These are phyloP conservation scores for Nematolebias whitei DNA, from an alignment of 2,113 vertebrate genomes.

Conservation along the genomic window DNA sequence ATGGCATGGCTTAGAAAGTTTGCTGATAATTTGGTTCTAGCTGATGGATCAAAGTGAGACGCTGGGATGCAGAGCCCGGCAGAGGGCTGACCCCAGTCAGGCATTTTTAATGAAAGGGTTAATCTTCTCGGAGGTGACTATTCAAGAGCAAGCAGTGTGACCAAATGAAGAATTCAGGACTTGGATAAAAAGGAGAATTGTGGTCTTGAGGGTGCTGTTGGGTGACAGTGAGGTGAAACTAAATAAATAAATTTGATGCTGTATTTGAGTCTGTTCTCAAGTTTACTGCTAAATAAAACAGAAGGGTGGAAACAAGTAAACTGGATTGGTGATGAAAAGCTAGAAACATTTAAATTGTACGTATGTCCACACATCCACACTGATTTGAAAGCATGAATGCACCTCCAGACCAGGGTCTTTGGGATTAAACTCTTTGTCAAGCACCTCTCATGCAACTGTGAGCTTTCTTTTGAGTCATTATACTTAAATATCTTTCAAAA, in stretches of 20 bases:
- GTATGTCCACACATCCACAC: constrained; percentile 3
- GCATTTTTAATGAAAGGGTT: constrained; percentile 99
- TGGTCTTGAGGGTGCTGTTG: constrained; percentile 78
- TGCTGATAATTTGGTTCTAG: constrained; percentile 99
- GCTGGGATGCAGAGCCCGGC: constrained; percentile 86
- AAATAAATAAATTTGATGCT: constrained; percentile 68
- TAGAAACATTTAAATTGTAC: background rate
- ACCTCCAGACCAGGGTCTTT: constrained; percentile 43
- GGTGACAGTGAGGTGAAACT: constrained; percentile 89
- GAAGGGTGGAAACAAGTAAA: constrained; percentile 27
- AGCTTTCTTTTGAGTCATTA: constrained; percentile 74
- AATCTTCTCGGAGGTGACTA: constrained; percentile 99
- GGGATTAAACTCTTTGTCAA: constrained; percentile 71
- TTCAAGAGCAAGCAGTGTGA: constrained; percentile 98
- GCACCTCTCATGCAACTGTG: constrained; percentile 66
- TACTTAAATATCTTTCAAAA: constrained; percentile 71
- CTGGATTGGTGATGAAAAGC: background rate
- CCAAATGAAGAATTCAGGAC: constrained; percentile 96
- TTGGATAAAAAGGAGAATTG: constrained; percentile 87
- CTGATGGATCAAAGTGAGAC: constrained; percentile 96
- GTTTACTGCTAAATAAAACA: constrained; percentile 38
- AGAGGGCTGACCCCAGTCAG: constrained; percentile 93
- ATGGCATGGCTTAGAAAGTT: constrained; percentile 97
- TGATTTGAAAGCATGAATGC: constrained; percentile 33
- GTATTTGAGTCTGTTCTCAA: constrained; percentile 66